Evolutionary conservation across 2,888 invertebrate species (phyloP).

Genomic region (Habrosyne pyritoides): DNA sequence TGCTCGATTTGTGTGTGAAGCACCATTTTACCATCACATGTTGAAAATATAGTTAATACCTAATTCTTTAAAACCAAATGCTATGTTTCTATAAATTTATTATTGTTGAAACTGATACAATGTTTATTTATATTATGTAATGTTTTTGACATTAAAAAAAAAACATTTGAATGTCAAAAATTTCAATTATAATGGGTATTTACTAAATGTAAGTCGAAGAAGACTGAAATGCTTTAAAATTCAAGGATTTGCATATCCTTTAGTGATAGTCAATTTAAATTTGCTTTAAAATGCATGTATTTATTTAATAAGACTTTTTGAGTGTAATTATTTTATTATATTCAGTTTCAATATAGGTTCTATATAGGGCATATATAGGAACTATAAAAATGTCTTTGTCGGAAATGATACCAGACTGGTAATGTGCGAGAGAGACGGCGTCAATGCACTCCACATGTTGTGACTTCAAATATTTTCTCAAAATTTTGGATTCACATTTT

Average conservation of each 20-base stretch:
- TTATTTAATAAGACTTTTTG: background rate
- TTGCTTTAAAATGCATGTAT: background rate
- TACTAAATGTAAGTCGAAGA: too few species aligned
- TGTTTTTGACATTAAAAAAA: background rate
- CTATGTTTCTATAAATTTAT: background rate
- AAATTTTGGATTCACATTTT: conserved; percentile 18
- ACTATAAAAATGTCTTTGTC: too few species aligned
- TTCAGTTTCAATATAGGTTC: conserved; percentile 26
- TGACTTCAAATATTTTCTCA: conserved; percentile 23
- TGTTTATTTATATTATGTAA: background rate
- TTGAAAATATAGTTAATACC: background rate
- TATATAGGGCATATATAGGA: too few species aligned
- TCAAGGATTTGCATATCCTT: background rate
- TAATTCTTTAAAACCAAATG: too few species aligned
- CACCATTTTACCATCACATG: background rate
- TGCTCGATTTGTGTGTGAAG: background rate
- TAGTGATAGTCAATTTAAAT: background rate
- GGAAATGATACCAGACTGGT: too few species aligned
- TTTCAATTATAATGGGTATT: background rate
- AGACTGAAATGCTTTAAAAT: background rate
- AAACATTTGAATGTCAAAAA: background rate
- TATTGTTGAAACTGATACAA: background rate
- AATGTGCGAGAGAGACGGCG: too few species aligned
- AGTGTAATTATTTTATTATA: background rate
- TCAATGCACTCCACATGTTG: too few species aligned